A percentile compares a stretch with the other conserved stretches of the same genome.
phyloP scores from a whole-genome alignment of 2,888 invertebrate genomes.

The Artemia sp. region DNA sequence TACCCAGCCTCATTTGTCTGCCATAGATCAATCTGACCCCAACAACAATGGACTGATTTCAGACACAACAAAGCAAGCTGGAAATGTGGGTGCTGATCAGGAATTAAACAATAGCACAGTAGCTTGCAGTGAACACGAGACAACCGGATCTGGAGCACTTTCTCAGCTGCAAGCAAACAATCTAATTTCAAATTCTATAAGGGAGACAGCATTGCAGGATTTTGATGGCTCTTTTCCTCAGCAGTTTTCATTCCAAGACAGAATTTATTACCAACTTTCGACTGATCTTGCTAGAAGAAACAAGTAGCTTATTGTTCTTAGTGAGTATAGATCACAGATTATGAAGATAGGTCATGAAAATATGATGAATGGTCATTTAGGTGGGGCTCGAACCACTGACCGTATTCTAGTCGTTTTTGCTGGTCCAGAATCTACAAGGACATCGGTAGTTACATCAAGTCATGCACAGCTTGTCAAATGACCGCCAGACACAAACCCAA shows the following conservation, averaged over 20 bases:
- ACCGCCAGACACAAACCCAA: conserved; percentile 3
- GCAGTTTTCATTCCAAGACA: neutral
- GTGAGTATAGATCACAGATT: neutral
- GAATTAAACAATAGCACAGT: neutral
- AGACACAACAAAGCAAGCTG: neutral
- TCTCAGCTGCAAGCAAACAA: neutral
- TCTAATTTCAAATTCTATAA: neutral
- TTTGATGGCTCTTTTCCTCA: neutral
- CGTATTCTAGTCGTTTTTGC: too few species aligned
- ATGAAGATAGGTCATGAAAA: neutral
- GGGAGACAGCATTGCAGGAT: neutral
- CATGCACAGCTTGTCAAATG: neutral
- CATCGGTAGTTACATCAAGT: neutral
- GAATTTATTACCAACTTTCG: neutral
- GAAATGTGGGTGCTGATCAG: neutral
- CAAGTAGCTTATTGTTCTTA: neutral
- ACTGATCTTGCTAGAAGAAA: conserved; percentile 7
- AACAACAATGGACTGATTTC: neutral
- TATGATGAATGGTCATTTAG: neutral
- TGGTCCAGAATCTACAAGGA: too few species aligned
- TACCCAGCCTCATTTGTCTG: neutral
- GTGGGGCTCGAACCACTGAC: neutral
- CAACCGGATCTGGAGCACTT: neutral
- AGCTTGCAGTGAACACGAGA: too few species aligned
- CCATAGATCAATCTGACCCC: neutral